Percentiles rank a stretch among this genome's conserved stretches.
Evolutionary conservation across 2,113 vertebrate species (phyloP).

Genomic region (Halcyon malimbica): DNA sequence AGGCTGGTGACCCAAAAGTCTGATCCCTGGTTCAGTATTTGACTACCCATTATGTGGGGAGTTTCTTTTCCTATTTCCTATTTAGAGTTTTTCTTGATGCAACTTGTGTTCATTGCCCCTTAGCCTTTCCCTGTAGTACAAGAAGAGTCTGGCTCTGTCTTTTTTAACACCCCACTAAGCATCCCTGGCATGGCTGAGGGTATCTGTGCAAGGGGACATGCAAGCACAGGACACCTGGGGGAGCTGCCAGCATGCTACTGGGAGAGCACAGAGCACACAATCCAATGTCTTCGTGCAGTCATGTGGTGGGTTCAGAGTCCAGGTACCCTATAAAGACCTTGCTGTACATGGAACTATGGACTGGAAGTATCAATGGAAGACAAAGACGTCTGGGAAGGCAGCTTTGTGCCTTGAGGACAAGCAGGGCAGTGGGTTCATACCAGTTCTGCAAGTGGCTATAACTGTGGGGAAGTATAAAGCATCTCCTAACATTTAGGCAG

Average conservation of each 20-base stretch:
- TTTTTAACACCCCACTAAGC: background rate
- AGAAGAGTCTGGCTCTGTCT: background rate
- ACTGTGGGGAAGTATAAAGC: background rate
- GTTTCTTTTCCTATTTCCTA: background rate
- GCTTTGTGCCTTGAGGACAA: background rate
- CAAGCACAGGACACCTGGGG: background rate
- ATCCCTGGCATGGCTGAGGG: background rate
- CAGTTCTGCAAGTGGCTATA: background rate
- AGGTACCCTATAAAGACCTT: background rate
- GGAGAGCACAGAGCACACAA: background rate
- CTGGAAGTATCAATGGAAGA: background rate
- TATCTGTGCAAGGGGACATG: background rate
- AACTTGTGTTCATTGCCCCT: background rate
- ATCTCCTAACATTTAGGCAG: background rate
- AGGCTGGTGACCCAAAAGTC: background rate
- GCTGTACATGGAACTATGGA: background rate
- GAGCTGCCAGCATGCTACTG: background rate
- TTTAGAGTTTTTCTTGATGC: background rate
- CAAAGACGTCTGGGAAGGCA: background rate
- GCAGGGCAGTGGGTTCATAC: background rate
- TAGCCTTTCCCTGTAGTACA: background rate
- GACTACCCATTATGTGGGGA: background rate
- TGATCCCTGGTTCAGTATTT: background rate
- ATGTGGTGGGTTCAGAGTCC: background rate
- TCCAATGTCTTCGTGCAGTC: fast-evolving